Base-by-base conservation (phyloP, 2,888 invertebrate species). In the Adelphocoris suturalis region DNA sequence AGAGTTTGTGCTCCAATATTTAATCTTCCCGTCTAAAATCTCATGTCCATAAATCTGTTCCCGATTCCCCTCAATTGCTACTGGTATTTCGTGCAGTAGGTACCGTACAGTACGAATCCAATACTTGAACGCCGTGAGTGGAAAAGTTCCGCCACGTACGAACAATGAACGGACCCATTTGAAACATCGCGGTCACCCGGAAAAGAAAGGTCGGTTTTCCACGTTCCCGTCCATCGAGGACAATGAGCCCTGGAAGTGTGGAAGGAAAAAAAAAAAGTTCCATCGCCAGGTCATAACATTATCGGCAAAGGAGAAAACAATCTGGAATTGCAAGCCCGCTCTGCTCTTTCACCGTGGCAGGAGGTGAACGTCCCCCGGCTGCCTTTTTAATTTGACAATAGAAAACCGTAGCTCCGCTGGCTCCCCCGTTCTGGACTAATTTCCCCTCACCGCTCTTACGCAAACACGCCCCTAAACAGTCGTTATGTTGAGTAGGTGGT, bases 291-390 rank as follows among this genome's bases (percentile, higher is more conserved):
- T 82, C 82, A 82, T 78, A 82, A 82, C 82, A 82, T 82, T 52
- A 82, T 82, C 52, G 82, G 55, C 85, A 61, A 68, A 86, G 85
- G 85, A 86, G 85, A 48, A 86, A 86, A 86, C 48, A 61, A 68
- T 86, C 46, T 61, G 68, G 61, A 86, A 86, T 19, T 82, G 28
- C 52, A 82, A 23, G 52, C 12, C 52, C 23, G 46, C 46, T 4
- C 7, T 37, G 3, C 37, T 80, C 78, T 80, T 46, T 19, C 78
- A 80, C 78, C 78, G 78, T 80, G 19, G 37, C 78, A 14, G 16
- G 78, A 80, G 78, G 78, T 80, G 78, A 80, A 80, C 46, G 78
- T 80, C 78, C 78, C 37, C 78, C 12, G 12, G 14, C 78, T 37
- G 78, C 78, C 78, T 80, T 68, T 80, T 80, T 80, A 80, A 80